Evolutionary conservation across 2,888 invertebrate genomes (phyloP).

Genomic region (Arctia plantaginis): DNA sequence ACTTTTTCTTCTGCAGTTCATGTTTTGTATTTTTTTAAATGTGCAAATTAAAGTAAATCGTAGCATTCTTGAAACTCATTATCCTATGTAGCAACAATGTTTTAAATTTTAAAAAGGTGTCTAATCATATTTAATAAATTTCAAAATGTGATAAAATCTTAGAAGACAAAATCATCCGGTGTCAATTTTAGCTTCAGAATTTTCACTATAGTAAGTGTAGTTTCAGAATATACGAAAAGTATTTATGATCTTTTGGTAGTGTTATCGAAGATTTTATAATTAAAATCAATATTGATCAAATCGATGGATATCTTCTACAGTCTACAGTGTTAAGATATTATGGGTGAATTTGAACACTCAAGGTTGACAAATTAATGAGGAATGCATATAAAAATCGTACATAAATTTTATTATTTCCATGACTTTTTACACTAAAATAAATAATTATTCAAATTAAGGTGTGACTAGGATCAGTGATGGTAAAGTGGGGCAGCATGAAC

Average conservation of each 20-base stretch:
- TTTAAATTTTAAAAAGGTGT: too few relatives aligned
- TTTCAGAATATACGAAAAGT: too few relatives aligned
- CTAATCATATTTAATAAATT: too few relatives aligned
- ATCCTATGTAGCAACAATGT: too few relatives aligned
- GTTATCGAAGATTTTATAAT: too few relatives aligned
- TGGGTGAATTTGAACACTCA: neutral
- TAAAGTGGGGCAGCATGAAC: slow-evolving; percentile 87
- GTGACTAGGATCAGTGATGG: slow-evolving; percentile 74
- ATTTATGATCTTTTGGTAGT: too few relatives aligned
- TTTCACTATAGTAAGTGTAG: too few relatives aligned
- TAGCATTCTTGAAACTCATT: too few relatives aligned
- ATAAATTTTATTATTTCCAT: slow-evolving; percentile 18
- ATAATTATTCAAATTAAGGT: slow-evolving; percentile 27
- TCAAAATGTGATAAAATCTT: too few relatives aligned
- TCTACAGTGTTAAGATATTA: too few relatives aligned
- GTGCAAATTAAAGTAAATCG: neutral
- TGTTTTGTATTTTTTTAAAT: neutral
- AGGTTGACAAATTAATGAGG: neutral
- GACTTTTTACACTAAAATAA: slow-evolving; percentile 24
- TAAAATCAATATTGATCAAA: neutral
- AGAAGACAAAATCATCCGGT: neutral
- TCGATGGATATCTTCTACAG: too few relatives aligned
- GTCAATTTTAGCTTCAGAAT: neutral
- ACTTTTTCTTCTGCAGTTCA: too few relatives aligned
- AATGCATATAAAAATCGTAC: neutral